These are phyloP conservation scores for Germaria angustata DNA, from an alignment of 2,888 invertebrate genomes.

Conservation along the genomic window DNA sequence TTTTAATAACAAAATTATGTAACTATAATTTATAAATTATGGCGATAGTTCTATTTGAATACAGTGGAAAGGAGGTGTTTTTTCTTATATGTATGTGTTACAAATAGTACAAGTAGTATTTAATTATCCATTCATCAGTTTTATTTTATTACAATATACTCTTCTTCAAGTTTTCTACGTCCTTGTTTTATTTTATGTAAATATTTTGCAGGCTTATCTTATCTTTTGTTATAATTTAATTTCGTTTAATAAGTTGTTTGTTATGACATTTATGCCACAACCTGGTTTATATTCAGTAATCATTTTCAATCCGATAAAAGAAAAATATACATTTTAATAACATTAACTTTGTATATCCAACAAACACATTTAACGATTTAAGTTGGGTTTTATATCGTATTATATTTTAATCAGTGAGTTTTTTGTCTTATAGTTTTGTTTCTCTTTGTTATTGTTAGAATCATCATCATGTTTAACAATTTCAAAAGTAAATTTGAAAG, in stretches of 20 bases:
- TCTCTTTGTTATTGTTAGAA: background rate
- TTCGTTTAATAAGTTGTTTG: background rate
- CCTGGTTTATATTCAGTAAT: background rate
- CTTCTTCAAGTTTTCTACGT: background rate
- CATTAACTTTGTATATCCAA: slow-evolving; percentile 28
- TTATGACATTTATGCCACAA: background rate
- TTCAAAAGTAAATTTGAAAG: slow-evolving; percentile 24
- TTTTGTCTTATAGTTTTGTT: background rate
- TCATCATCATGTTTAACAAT: slow-evolving; percentile 37
- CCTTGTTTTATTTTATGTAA: background rate
- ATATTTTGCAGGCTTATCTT: background rate
- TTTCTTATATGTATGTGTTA: background rate
- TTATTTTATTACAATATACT: background rate
- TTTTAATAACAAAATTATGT: too few species aligned
- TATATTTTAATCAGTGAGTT: background rate
- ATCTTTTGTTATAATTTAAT: background rate
- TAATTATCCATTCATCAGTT: background rate
- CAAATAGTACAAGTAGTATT: background rate
- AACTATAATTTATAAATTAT: background rate
- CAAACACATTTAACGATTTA: slow-evolving; percentile 34
- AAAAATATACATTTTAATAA: slow-evolving; percentile 10
- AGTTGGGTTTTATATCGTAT: background rate
- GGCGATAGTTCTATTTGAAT: background rate
- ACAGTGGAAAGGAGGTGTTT: background rate
- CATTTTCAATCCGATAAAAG: background rate